phyloP scores from a whole-genome alignment of 2,888 invertebrate species.

The Drosophila lutescens region DNA sequence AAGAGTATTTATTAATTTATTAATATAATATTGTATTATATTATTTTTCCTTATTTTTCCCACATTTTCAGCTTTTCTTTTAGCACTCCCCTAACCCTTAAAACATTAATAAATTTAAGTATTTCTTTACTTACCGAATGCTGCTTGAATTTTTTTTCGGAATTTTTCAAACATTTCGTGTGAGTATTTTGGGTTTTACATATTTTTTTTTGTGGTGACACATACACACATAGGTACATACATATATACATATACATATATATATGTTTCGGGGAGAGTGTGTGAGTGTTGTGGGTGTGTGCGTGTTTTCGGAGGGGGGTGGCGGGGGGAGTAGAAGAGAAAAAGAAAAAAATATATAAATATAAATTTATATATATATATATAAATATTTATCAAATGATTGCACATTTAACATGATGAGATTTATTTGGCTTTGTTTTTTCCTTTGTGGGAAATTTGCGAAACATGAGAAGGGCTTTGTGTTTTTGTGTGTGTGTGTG shows the following conservation, averaged over 20 bases:
- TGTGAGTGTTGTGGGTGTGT: constrained; percentile 13
- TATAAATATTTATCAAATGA: constrained; percentile 42
- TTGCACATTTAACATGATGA: constrained; percentile 31
- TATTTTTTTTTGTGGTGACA: constrained; percentile 46
- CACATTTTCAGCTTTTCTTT: too few relatives aligned
- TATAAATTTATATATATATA: constrained; percentile 22
- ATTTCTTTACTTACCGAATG: constrained; percentile 66
- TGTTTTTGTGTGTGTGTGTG: neutral
- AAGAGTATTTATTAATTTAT: neutral
- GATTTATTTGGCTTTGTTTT: constrained; percentile 14
- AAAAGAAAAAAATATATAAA: constrained; percentile 44
- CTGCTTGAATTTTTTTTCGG: constrained; percentile 43
- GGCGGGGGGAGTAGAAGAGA: constrained; percentile 37
- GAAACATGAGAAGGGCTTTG: constrained; percentile 18
- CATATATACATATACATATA: constrained; percentile 46
- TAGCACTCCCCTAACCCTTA: neutral
- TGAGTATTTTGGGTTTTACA: constrained; percentile 13
- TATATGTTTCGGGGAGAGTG: constrained; percentile 27
- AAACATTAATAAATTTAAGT: neutral
- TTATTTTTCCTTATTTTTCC: too few relatives aligned
- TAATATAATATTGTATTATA: too few relatives aligned
- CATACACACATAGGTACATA: constrained; percentile 66
- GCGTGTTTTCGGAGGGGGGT: constrained; percentile 20
- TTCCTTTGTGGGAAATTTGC: neutral
- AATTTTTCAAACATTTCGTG: neutral